phyloP scores from a whole-genome alignment of 2,113 vertebrate species.

The Oncorhynchus masou region DNA sequence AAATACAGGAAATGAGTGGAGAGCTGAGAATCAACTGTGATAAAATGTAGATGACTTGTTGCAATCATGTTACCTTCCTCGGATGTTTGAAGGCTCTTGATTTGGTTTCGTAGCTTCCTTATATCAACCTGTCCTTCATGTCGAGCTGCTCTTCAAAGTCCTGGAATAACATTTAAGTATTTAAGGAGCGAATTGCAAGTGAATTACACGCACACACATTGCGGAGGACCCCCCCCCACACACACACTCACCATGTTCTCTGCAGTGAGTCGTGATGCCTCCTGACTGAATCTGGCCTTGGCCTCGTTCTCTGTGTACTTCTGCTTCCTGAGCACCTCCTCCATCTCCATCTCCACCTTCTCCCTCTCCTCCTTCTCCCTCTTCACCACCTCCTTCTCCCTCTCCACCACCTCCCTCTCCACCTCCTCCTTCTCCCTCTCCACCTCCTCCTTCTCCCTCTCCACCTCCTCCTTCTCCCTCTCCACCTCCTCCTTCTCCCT shows the following conservation, averaged over 20 bases:
- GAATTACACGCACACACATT: too few species aligned
- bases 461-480: constrained; percentile 61
- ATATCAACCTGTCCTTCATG: constrained; percentile 89
- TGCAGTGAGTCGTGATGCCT: constrained; percentile 72
- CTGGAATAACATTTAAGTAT: constrained; percentile 58
- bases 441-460: constrained; percentile 74
- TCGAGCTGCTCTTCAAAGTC: constrained; percentile 91
- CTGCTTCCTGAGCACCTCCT: constrained; percentile 64
- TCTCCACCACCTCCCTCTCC: constrained; percentile 29
- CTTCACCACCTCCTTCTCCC: constrained; percentile 65
- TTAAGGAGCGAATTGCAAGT: neutral
- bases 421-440: constrained; percentile 65
- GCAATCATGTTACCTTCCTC: constrained; percentile 75
- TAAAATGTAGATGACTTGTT: too few species aligned
- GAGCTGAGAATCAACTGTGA: neutral
- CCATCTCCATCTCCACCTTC: constrained; percentile 49
- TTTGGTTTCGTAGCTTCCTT: constrained; percentile 87
- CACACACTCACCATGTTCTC: constrained; percentile 79
- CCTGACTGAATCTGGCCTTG: constrained; percentile 75
- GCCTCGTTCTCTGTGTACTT: constrained; percentile 74
- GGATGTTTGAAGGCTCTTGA: constrained; percentile 82
- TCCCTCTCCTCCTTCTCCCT: constrained; percentile 42
- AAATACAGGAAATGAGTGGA: too few species aligned
- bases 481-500: constrained; percentile 49
- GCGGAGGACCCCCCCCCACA: neutral